Base-by-base conservation (phyloP, 2,797 vertebrate genomes). In the Adelosebastes latens region DNA sequence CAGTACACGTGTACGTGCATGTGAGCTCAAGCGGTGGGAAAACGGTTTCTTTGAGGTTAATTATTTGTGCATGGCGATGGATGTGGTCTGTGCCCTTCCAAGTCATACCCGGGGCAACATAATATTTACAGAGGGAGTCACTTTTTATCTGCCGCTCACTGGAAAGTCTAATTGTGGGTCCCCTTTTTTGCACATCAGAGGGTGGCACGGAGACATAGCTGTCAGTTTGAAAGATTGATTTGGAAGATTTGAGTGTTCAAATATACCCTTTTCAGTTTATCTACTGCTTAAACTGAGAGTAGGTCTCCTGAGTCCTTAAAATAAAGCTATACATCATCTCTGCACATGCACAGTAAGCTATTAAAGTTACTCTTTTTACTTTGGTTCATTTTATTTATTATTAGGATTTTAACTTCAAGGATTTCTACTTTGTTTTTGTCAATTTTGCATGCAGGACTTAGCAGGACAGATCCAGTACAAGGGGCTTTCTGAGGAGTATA, bases 21-120 rank as follows among this genome's bases (percentile, higher is more conserved):
- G 90, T 89, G 85, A 89, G 79, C 85, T 56, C 59, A 14, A 74
- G 61, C 56, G 69, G 39, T 85, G 79, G 90, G 86, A 88, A 86
- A 74, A 74, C 62, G 70, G 10, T 49, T 46, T 75, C 27, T 64
- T 73, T 42, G 13, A 63, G 63, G 72, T 85, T 25, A 56, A 84
- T 86, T 46, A 55, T 84, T 89, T 83, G 79, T 79, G 75, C 70
- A 20, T 46, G 31, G 70, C 83, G 20, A 0, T 72, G 76, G 42
- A 70, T 81, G 69, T 68, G 85, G 81, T 68, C 60, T 67, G 31
- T 65, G 71, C 63, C 46, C 62, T 67, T 77, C 73, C 53, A 73
- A 73, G 69, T 84, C 71, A 72, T 74, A 56, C 76, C 68, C 22
- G 0, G 31, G 62, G 84, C 73, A 81, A 79, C 80, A 79, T 77